Percentiles rank a stretch among this genome's conserved stretches.
Evolutionary conservation across 1,140 invertebrate genomes (phyloP).

Genomic region (Conus ventricosus): DNA sequence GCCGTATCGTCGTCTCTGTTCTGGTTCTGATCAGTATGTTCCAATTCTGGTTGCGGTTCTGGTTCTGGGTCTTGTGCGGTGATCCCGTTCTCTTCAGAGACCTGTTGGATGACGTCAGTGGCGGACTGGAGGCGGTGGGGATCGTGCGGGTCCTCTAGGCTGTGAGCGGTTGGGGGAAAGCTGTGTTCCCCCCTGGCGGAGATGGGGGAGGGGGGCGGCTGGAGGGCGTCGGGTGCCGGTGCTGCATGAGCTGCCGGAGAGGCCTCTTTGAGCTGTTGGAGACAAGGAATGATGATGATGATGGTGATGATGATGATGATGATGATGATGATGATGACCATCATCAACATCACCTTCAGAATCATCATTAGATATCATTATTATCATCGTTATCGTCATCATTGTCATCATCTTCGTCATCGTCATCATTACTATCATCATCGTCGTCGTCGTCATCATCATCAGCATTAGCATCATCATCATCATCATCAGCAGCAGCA

Average conservation of each 20-base stretch:
- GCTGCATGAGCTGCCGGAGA: background rate
- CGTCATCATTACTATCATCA: too few species aligned
- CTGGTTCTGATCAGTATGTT: background rate
- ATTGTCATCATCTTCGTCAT: too few species aligned
- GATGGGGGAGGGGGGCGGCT: slow-evolving; percentile 4
- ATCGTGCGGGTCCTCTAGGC: background rate
- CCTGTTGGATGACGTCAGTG: background rate
- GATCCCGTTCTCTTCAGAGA: background rate
- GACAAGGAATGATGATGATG: background rate
- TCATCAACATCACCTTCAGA: too few species aligned
- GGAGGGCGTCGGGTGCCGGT: background rate
- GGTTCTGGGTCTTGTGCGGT: background rate
- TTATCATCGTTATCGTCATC: too few species aligned
- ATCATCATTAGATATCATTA: too few species aligned
- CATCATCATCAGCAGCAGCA: too few species aligned
- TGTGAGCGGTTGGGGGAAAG: background rate
- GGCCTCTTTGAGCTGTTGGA: background rate
- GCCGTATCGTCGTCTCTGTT: background rate
- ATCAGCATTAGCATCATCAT: too few species aligned
- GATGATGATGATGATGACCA: too few species aligned
- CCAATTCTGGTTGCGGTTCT: background rate
- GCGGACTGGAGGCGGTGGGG: background rate
- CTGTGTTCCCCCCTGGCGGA: background rate
- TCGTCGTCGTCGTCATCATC: too few species aligned
- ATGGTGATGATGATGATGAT: background rate